Base-by-base conservation (phyloP, 2,797 vertebrate species). In the Xenentodon cancila region DNA sequence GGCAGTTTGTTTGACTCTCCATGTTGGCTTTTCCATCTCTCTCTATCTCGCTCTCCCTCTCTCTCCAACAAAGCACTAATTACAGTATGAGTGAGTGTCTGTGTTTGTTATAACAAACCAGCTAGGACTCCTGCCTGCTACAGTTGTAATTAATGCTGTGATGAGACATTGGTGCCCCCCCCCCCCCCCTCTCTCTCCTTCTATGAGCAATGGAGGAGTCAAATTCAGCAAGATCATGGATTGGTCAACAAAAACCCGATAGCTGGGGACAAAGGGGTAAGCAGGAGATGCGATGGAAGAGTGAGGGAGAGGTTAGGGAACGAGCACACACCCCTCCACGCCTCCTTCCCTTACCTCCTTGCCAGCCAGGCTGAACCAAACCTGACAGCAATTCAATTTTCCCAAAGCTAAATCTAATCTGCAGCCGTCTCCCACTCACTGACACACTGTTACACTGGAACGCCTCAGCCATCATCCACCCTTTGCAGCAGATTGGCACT, bases 381-480 rank as follows among this genome's bases (percentile, higher is more conserved):
- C 78, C 80, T 87, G 89, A 89, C 89, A 92, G 88, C 83, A 89
- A 89, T 90, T 92, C 89, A 89, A 89, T 92, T 92, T 90, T 89
- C 87, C 79, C 84, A 88, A 87, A 89, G 88, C 87, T 89, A 89
- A 91, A 92, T 90, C 88, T 91, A 91, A 93, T 91, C 89, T 89
- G 77, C 70, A 68, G 84, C 76, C 63, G 68, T 89, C 84, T 78
- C 80, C 79, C 67, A 56, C 74, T 77, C 79, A 49, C 81, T 83
- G 82, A 88, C 84, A 89, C 70, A 57, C 58, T 49, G 83, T 65
- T 84, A 88, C 77, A 79, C 73, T 76, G 68, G 59, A 84, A 88
- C 77, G 68, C 80, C 82, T 84, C 71, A 84, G 76, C 56, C 79
- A 70, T 86, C 88, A 80, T 79, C 68, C 60, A 68, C 34, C 56